phyloP scores from a whole-genome alignment of 2,113 vertebrate genomes.

The Pardalotus punctatus region DNA sequence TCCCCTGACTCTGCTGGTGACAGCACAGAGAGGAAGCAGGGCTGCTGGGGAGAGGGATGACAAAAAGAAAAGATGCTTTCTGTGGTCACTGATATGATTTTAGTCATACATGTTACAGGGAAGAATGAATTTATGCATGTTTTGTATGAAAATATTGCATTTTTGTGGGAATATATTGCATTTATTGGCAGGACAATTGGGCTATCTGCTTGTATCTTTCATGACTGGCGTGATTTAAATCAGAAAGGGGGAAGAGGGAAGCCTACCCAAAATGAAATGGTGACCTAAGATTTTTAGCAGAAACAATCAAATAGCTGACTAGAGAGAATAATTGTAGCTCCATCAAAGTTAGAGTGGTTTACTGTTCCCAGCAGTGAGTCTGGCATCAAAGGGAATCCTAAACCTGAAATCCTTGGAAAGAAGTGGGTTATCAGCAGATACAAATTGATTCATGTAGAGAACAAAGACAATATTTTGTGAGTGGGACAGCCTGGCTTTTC shows the following conservation, averaged over 20 bases:
- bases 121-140: not conserved
- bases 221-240: not conserved
- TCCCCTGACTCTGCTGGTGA: not conserved
- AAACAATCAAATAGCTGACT: slow-evolving; percentile 22
- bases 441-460: slow-evolving; percentile 19
- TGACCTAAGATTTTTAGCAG: not conserved
- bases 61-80: not conserved
- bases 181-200: not conserved
- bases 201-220: not conserved
- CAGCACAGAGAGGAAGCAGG: not conserved
- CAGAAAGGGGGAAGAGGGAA: not conserved
- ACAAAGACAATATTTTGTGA: not conserved
- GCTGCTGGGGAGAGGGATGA: not conserved
- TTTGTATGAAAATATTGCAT: not conserved
- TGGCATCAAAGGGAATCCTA: slow-evolving; percentile 48
- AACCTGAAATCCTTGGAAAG: slow-evolving; percentile 7
- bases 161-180: not conserved
- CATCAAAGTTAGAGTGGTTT: slow-evolving; percentile 30
- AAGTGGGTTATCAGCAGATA: slow-evolving; percentile 39
- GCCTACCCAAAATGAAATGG: not conserved
- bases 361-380: slow-evolving; percentile 19
- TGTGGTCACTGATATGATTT: not conserved
- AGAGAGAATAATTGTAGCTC: not conserved
- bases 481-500: not conserved
- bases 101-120: not conserved